phyloP scores from a whole-genome alignment of 2,797 vertebrate species.

The Triplophysa yarkandensis region DNA sequence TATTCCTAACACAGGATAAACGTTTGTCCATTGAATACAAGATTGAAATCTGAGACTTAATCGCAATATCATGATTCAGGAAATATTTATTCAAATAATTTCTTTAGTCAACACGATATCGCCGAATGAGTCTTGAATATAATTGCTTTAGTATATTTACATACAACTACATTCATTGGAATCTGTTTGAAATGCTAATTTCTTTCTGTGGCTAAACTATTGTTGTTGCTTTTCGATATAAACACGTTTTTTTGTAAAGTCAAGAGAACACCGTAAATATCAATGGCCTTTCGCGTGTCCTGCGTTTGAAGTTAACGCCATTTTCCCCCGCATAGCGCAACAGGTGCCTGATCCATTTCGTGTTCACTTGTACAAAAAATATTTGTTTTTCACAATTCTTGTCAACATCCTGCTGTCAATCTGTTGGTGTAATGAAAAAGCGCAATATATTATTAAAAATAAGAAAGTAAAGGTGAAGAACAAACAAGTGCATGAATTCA shows the following conservation, averaged over 20 bases:
- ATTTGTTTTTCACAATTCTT: not conserved
- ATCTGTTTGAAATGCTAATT: slow-evolving; percentile 55
- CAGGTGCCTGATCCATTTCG: not conserved
- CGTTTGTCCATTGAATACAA: not conserved
- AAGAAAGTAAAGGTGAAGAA: no score
- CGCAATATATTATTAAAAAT: no score
- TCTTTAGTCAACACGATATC: no score
- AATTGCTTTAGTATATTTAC: slow-evolving; percentile 53
- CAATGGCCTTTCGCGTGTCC: slow-evolving; percentile 56
- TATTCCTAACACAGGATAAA: not conserved
- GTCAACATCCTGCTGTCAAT: no score
- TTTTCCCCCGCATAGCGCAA: not conserved
- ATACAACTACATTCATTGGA: slow-evolving; percentile 64
- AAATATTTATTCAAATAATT: no score
- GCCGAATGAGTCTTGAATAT: no score
- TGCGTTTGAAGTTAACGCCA: slow-evolving; percentile 23
- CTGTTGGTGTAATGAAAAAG: no score
- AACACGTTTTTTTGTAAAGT: slow-evolving; percentile 55
- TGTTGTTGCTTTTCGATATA: slow-evolving; percentile 48
- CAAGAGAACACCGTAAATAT: slow-evolving; percentile 43
- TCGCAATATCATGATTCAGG: no score
- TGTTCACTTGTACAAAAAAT: not conserved
- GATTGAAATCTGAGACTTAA: no score
- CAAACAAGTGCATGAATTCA: no score
- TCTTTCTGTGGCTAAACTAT: slow-evolving; percentile 41